Evolutionary conservation across 1,140 invertebrate species (phyloP), one percentile per base, ranked within the genome.

Genomic region (Lucilia sericata): DNA sequence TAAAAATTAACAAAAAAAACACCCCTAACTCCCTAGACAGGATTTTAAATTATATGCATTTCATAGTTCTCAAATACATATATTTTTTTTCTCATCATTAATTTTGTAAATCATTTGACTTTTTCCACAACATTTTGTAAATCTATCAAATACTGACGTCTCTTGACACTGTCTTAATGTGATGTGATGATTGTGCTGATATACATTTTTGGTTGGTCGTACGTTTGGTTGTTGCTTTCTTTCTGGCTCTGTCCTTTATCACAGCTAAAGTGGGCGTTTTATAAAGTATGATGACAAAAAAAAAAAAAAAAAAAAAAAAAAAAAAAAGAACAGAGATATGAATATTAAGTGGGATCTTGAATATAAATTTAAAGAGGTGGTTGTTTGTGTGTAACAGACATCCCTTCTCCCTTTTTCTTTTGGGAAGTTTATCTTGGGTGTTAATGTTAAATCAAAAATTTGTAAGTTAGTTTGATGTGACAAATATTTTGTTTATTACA

Each of bases 101-200:
- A 80, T 80, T 80, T 80, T 60, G 8, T 51, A 80, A 80, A 42
- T 80, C 76, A 80, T 80, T 80, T 80, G 76, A 80, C 76, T 80
- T 80, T 80, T 80, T 70, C 65, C 36, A 49, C 36, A 80, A 51
- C 76, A 42, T 80, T 80, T 80, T 80, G 42, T 49, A 80, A 80
- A 80, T 80, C 76, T 80, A 21, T 49, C 65, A 70, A 70, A 70
- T 10, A 42, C 65, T 70, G 65, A 21, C 65, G 21, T 30, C 25
- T 30, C 25, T 30, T n/a, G 3, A 30, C 25, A 2, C 25, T 30
- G 25, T 30, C 65, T 21, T 60, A n/a, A 2, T 60, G 65, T 60
- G 65, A 70, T 21, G 65, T 21, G 65, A 70, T 21, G 65, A 70
- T 70, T 70, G 21, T 70, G 65, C 1, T 30, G 25, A 30, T 30